A percentile compares a stretch with the other conserved stretches of the same genome.
phyloP scores from a whole-genome alignment of 2,888 invertebrate species.

The Cryptocephalus primarius region DNA sequence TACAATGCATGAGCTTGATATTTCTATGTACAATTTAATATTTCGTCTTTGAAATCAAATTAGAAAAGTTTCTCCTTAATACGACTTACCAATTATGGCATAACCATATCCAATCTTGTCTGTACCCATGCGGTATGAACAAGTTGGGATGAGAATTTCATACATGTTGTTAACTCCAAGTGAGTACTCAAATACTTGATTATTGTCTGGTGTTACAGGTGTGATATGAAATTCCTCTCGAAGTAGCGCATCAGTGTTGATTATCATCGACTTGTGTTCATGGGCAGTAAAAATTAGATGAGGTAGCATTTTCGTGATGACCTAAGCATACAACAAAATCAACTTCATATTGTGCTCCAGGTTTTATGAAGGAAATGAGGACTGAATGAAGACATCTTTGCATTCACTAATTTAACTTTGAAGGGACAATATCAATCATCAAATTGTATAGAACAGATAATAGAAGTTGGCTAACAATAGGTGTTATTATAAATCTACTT shows the following conservation, averaged over 20 bases:
- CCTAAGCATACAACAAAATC: slow-evolving; percentile 32
- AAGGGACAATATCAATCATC: too few species aligned
- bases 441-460: too few species aligned
- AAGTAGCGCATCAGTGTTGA: slow-evolving; percentile 32
- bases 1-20: too few species aligned
- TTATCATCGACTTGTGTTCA: slow-evolving; percentile 54
- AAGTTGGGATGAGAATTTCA: slow-evolving; percentile 87
- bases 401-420: too few species aligned
- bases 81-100: slow-evolving; percentile 58
- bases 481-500: slow-evolving; percentile 3
- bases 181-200: slow-evolving; percentile 35
- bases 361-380: too few species aligned
- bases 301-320: slow-evolving; percentile 52
- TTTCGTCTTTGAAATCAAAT: too few species aligned
- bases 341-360: too few species aligned
- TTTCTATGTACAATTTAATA: too few species aligned
- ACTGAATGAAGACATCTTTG: too few species aligned
- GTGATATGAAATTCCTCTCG: slow-evolving; percentile 27
- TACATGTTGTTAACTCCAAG: slow-evolving; percentile 39
- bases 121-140: slow-evolving; percentile 94
- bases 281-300: slow-evolving; percentile 61
- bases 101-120: slow-evolving; percentile 76
- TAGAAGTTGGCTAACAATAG: too few species aligned
- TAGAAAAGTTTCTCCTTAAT: too few species aligned
- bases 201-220: slow-evolving; percentile 27